Conservation (phyloP, 2,797 vertebrate genomes). For the Acanthiza pusilla region DNA sequence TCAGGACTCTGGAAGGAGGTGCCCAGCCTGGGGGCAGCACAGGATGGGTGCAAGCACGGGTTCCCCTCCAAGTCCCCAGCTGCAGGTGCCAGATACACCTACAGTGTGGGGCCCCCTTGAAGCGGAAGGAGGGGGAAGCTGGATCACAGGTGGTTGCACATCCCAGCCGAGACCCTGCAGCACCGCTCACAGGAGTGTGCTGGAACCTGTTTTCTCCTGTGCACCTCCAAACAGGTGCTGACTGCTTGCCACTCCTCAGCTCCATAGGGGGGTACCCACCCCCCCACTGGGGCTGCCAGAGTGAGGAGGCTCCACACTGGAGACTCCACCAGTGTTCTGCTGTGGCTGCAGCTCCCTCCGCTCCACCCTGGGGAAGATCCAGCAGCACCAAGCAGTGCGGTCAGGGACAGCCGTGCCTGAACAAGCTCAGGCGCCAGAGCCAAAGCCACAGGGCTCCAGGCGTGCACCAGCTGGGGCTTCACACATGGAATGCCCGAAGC, state of each 20-base stretch:
- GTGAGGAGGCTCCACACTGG: background rate
- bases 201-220: rapidly evolving
- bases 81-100: background rate
- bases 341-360: background rate
- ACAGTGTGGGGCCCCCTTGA: background rate
- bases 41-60: background rate
- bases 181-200: rapidly evolving
- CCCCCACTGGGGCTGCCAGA: rapidly evolving
- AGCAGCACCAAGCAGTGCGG: rapidly evolving
- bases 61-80: background rate
- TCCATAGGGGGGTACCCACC: rapidly evolving
- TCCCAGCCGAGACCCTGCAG: background rate
- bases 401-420: background rate
- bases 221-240: background rate
- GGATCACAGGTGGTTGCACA: background rate
- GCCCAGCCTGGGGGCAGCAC: no score
- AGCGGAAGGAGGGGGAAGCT: rapidly evolving
- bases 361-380: background rate
- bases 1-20: background rate
- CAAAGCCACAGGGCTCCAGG: background rate
- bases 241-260: background rate
- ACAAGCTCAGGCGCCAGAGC: background rate
- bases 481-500: background rate
- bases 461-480: background rate
- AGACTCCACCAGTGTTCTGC: background rate